A percentile compares a stretch with the other conserved stretches of the same genome.
Conservation (phyloP, 92 coral and sea anemone genomes). For the Epizoanthus scotinus region DNA sequence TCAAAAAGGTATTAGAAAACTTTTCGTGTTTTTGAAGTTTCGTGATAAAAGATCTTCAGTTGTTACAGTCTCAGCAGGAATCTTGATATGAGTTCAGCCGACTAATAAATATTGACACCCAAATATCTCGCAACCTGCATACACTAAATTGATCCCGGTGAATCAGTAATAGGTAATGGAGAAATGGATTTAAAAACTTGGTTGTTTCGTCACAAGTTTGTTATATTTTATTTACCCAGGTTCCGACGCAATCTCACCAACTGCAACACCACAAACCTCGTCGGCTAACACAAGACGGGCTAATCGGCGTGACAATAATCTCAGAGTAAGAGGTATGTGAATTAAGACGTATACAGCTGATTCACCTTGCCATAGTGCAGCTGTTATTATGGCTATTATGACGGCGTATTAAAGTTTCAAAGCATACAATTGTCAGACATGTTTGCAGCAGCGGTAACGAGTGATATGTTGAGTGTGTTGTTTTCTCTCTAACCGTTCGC, state of each 20-base stretch:
- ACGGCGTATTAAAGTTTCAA: not conserved
- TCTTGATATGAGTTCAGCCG: not conserved
- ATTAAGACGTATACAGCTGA: not conserved
- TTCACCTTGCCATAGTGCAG: not conserved
- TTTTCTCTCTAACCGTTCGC: not conserved
- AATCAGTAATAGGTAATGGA: not conserved
- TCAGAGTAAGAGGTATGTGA: slow-evolving; percentile 33
- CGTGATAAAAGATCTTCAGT: too few relatives aligned
- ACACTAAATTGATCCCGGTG: not conserved
- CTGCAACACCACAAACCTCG: slow-evolving; percentile 15
- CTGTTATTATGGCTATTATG: not conserved
- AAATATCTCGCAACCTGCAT: not conserved
- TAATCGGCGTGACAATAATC: not conserved
- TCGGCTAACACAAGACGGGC: slow-evolving; percentile 5
- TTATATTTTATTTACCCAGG: not conserved
- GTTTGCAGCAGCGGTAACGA: not conserved
- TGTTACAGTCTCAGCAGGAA: too few relatives aligned
- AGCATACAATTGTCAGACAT: not conserved
- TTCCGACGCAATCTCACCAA: slow-evolving; percentile 36
- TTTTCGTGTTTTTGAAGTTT: too few relatives aligned
- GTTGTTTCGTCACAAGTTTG: not conserved
- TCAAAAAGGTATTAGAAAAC: too few relatives aligned
- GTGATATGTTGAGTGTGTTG: slow-evolving; percentile 16
- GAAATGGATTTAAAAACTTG: not conserved
- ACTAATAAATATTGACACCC: not conserved